A percentile compares a stretch with the other conserved stretches of the same genome.
phyloP scores from a whole-genome alignment of 2,113 vertebrate species.

The Indicator indicator region DNA sequence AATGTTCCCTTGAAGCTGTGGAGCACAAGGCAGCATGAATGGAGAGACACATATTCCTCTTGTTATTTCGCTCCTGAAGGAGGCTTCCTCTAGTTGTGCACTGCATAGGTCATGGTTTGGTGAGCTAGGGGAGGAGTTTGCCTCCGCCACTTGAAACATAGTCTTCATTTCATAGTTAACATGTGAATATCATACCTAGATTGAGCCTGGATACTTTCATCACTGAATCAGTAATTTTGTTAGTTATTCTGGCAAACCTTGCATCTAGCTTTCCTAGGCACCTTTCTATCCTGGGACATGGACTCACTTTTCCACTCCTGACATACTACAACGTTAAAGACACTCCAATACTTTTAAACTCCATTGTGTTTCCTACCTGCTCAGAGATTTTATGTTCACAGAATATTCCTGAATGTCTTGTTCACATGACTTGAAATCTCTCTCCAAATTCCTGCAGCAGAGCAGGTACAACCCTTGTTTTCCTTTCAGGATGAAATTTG shows the following conservation, averaged over 20 bases:
- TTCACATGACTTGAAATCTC: background rate
- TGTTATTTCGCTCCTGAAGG: background rate
- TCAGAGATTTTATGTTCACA: background rate
- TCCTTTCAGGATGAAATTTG: background rate
- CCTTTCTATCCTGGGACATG: fast-evolving
- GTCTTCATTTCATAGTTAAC: background rate
- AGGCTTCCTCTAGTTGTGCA: background rate
- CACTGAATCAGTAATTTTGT: background rate
- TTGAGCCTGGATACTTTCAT: background rate
- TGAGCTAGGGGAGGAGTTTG: background rate
- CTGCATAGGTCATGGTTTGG: fast-evolving
- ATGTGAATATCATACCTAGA: background rate
- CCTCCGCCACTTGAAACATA: background rate
- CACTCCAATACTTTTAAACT: background rate
- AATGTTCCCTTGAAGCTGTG: conserved; percentile 1
- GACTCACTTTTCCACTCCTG: background rate
- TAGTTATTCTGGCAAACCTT: background rate
- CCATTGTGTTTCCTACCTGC: fast-evolving
- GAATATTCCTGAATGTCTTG: background rate
- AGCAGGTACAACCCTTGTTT: background rate
- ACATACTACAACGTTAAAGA: background rate
- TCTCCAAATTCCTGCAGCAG: background rate
- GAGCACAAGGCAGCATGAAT: background rate
- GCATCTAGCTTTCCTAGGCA: background rate
- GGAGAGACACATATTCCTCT: background rate